These are phyloP conservation scores for Parelbella ahira DNA, from an alignment of 2,888 invertebrate species.

Conservation along the genomic window DNA sequence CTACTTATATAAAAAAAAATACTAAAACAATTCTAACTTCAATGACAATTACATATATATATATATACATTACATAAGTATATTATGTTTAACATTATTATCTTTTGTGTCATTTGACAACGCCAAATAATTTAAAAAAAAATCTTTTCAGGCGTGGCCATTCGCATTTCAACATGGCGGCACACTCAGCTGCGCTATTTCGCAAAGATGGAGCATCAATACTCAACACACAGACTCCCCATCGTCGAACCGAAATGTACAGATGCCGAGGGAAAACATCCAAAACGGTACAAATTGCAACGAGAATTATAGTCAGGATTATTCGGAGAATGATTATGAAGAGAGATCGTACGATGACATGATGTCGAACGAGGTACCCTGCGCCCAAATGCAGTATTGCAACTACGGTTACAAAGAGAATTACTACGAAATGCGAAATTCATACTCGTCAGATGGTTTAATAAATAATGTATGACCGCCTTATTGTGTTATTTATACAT, in stretches of 20 bases:
- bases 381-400: conserved; percentile 55
- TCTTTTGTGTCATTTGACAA: too few relatives aligned
- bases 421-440: conserved; percentile 61
- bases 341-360: conserved; percentile 59
- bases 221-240: conserved; percentile 41
- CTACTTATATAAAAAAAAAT: too few relatives aligned
- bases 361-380: conserved; percentile 41
- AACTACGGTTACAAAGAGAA: conserved; percentile 67
- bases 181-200: conserved; percentile 66
- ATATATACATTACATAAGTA: too few relatives aligned
- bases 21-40: too few relatives aligned
- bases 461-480: conserved; percentile 48
- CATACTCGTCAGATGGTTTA: conserved; percentile 54
- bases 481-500: conserved; percentile 2
- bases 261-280: conserved; percentile 32
- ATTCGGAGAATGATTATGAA: conserved; percentile 64
- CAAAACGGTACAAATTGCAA: conserved; percentile 33
- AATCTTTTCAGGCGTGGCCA: conserved; percentile 92
- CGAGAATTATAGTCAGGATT: conserved; percentile 52
- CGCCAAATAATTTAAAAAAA: too few relatives aligned
- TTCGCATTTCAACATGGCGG: conserved; percentile 86
- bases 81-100: too few relatives aligned
- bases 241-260: conserved; percentile 28
- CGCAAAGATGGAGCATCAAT: conserved; percentile 66
- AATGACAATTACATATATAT: too few relatives aligned